Percentiles rank a stretch among this genome's conserved stretches.
phyloP scores from a whole-genome alignment of 2,888 invertebrate species.

The Mystacides longicornis region DNA sequence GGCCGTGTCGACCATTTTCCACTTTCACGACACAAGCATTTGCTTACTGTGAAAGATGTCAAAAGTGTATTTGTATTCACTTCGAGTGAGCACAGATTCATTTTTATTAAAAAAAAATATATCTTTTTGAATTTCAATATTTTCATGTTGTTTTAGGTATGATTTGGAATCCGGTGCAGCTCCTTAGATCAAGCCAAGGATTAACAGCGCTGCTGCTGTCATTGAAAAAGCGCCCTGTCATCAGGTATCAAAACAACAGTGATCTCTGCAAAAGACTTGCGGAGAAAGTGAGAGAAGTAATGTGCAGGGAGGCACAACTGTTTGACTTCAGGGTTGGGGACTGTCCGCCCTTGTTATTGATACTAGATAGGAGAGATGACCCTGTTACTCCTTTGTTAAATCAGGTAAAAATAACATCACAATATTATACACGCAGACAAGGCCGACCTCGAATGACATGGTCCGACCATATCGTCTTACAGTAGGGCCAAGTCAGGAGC shows the following conservation, averaged over 20 bases:
- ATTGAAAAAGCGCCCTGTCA: slow-evolving; percentile 81
- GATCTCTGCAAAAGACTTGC: slow-evolving; percentile 78
- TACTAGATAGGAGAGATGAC: slow-evolving; percentile 90
- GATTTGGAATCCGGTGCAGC: slow-evolving; percentile 68
- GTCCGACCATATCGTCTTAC: too few relatives aligned
- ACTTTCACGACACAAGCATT: too few relatives aligned
- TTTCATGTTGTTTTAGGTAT: slow-evolving; percentile 40
- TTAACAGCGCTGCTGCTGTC: slow-evolving; percentile 80
- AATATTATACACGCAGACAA: too few relatives aligned
- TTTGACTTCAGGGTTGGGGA: slow-evolving; percentile 79
- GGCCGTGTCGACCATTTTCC: too few relatives aligned
- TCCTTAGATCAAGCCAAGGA: slow-evolving; percentile 78
- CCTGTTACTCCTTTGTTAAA: slow-evolving; percentile 92
- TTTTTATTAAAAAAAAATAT: too few relatives aligned
- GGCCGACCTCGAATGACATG: too few relatives aligned
- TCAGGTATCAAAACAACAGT: slow-evolving; percentile 84
- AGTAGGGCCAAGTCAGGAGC: too few relatives aligned
- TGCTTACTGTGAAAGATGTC: too few relatives aligned
- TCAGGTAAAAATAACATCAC: slow-evolving; percentile 57
- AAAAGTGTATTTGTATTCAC: too few relatives aligned
- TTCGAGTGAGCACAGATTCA: too few relatives aligned
- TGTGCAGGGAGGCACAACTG: slow-evolving; percentile 79
- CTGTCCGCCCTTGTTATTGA: slow-evolving; percentile 72
- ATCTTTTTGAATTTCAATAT: background rate
- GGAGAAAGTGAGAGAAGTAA: slow-evolving; percentile 75